These are phyloP conservation scores for Pedionomus torquatus DNA, from an alignment of 2,113 vertebrate species.

Conservation along the genomic window DNA sequence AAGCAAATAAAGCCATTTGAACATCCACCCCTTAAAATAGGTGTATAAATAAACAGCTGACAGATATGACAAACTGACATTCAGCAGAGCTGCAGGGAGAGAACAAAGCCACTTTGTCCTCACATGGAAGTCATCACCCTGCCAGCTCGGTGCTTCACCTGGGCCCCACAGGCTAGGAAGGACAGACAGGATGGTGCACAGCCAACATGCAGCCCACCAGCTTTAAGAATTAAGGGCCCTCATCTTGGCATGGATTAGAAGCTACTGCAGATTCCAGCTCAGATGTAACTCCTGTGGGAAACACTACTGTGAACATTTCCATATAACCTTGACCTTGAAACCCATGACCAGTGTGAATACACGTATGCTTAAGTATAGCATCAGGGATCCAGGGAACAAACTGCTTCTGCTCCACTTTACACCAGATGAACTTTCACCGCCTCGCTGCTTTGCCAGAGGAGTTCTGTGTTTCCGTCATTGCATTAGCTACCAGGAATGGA, in stretches of 20 bases:
- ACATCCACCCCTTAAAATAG: not conserved
- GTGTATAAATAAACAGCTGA: not conserved
- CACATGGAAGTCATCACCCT: not conserved
- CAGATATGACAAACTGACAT: not conserved
- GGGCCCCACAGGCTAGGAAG: not conserved
- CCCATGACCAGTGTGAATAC: not conserved
- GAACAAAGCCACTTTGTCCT: not conserved
- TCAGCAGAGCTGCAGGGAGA: not conserved
- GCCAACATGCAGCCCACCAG: not conserved
- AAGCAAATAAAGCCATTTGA: not conserved
- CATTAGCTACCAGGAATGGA: not conserved
- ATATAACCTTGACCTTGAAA: not conserved
- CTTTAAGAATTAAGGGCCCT: not conserved
- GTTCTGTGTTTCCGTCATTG: not conserved
- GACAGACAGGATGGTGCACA: not conserved
- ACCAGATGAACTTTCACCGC: not conserved
- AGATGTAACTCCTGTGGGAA: not conserved
- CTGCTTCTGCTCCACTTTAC: not conserved
- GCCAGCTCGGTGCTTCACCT: not conserved
- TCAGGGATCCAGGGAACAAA: not conserved
- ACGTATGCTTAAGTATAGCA: not conserved
- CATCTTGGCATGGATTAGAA: not conserved
- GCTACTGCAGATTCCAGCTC: not conserved
- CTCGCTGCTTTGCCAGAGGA: not conserved
- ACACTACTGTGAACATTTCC: not conserved